Evolutionary conservation across 2,888 invertebrate genomes (phyloP).

Genomic region (Plusia festucae): DNA sequence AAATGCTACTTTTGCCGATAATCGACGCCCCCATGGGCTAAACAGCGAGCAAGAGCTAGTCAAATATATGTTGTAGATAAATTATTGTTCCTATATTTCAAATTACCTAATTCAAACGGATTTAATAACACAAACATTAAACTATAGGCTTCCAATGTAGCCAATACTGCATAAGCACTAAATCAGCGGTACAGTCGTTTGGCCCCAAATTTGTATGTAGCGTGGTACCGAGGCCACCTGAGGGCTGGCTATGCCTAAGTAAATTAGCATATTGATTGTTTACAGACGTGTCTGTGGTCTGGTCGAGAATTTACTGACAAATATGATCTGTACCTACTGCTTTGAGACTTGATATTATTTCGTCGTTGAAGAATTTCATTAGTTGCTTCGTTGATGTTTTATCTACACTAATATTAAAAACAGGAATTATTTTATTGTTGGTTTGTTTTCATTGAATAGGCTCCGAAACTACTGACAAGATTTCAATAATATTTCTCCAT

Average conservation of each 20-base stretch:
- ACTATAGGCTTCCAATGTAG: slow-evolving; percentile 16
- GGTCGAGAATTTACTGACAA: slow-evolving; percentile 37
- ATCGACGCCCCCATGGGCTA: no score
- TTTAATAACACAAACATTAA: background rate
- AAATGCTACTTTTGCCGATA: no score
- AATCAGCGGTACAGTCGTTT: slow-evolving; percentile 55
- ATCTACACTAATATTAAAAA: no score
- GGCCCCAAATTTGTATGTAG: slow-evolving; percentile 59
- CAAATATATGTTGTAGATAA: no score
- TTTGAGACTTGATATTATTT: background rate
- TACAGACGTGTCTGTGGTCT: slow-evolving; percentile 67
- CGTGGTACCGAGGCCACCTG: slow-evolving; percentile 63
- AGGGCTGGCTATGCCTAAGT: slow-evolving; percentile 69
- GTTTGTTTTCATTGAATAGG: no score
- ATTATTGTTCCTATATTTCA: no score
- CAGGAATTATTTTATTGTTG: no score
- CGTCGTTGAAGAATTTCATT: background rate
- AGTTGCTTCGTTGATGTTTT: background rate
- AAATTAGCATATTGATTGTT: slow-evolving; percentile 84
- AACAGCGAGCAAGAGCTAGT: no score
- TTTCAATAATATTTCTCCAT: no score
- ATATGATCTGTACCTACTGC: slow-evolving; percentile 17
- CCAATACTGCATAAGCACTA: slow-evolving; percentile 42
- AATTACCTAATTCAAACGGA: no score
- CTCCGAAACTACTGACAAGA: no score